A percentile compares a stretch with the other conserved stretches of the same genome.
Conservation (phyloP, 2,113 vertebrate species). For the Psilopsiagon aurifrons region DNA sequence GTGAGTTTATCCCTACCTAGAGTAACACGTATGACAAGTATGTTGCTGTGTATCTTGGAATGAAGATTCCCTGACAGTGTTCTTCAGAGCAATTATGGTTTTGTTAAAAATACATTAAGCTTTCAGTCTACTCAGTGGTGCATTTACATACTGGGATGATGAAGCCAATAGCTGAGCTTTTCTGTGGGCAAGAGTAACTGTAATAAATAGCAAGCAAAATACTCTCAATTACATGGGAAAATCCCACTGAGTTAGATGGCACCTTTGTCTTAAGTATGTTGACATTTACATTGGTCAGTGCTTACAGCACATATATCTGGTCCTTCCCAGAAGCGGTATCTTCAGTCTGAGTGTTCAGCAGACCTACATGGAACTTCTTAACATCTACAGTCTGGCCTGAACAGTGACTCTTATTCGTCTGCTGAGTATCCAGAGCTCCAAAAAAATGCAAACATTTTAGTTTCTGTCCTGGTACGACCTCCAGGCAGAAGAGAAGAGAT, state of each 20-base stretch:
- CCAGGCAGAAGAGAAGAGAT: background rate
- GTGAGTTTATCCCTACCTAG: background rate
- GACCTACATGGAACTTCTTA: background rate
- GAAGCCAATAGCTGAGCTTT: background rate
- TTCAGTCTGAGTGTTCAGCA: background rate
- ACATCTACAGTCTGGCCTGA: background rate
- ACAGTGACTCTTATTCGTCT: background rate
- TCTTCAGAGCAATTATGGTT: background rate
- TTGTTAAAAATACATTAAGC: background rate
- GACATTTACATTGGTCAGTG: background rate
- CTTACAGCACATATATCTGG: background rate
- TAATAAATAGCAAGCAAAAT: background rate
- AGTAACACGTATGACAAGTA: background rate
- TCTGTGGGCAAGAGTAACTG: background rate
- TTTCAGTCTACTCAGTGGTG: background rate
- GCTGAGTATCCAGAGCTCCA: background rate
- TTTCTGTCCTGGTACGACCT: background rate
- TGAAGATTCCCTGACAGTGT: background rate
- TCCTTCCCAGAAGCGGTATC: background rate
- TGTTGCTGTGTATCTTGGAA: background rate
- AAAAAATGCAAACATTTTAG: background rate
- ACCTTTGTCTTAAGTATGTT: background rate
- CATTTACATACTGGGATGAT: background rate
- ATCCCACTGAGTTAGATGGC: background rate
- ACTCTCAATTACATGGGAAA: background rate